phyloP scores from a whole-genome alignment of 37 sponge, comb jelly and placozoan genomes.

The Cliona cf. orientalis region DNA sequence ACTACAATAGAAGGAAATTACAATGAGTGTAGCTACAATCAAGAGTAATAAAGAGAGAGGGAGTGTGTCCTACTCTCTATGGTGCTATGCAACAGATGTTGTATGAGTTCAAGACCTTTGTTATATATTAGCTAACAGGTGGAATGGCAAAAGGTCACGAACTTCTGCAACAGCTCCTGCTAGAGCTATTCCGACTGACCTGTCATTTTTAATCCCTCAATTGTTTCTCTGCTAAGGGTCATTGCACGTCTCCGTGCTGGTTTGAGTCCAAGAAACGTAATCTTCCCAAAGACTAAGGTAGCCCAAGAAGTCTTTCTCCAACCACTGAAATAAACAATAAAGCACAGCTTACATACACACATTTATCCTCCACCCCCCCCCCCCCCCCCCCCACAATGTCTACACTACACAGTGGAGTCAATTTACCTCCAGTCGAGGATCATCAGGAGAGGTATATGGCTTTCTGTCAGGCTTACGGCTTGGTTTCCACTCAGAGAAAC shows the following conservation, averaged over 20 bases:
- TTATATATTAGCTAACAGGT: too few relatives aligned
- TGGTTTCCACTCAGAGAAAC: slow-evolving; percentile 5
- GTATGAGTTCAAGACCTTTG: too few relatives aligned
- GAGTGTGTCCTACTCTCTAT: too few relatives aligned
- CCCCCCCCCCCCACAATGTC: neutral
- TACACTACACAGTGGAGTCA: neutral
- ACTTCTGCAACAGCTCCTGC: too few relatives aligned
- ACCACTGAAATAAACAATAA: too few relatives aligned
- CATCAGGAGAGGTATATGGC: slow-evolving; percentile 22
- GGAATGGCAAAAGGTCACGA: too few relatives aligned
- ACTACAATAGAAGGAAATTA: slow-evolving; percentile 1
- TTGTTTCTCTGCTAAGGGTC: neutral
- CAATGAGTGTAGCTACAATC: too few relatives aligned
- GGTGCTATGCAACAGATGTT: too few relatives aligned
- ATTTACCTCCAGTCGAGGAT: slow-evolving; percentile 25
- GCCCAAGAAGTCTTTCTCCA: slow-evolving; percentile 12
- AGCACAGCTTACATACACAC: too few relatives aligned
- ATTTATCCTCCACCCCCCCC: too few relatives aligned
- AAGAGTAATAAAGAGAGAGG: too few relatives aligned
- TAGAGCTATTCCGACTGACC: slow-evolving; percentile 5
- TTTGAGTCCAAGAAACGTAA: neutral
- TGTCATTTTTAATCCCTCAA: slow-evolving; percentile 14
- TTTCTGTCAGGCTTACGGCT: slow-evolving; percentile 14
- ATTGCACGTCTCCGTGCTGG: neutral
- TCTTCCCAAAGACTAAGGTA: slow-evolving; percentile 14